A percentile compares a stretch with the other conserved stretches of the same genome.
These are phyloP conservation scores for Bombus difficillimus DNA, from an alignment of 1,140 invertebrate genomes.

Conservation along the genomic window DNA sequence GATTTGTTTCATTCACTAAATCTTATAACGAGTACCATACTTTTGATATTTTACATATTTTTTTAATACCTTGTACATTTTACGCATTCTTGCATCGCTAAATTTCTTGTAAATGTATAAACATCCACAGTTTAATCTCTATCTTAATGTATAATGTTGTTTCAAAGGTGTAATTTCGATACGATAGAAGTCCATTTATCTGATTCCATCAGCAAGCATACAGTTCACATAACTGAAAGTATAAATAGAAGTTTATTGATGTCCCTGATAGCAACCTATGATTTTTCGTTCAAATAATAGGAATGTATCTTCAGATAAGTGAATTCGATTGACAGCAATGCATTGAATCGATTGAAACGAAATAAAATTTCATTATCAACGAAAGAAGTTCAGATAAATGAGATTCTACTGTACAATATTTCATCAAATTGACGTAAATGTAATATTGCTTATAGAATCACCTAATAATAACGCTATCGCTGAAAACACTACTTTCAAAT, in stretches of 20 bases:
- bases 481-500: too few relatives aligned
- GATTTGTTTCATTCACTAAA: too few relatives aligned
- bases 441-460: too few relatives aligned
- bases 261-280: not conserved
- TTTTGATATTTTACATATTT: too few relatives aligned
- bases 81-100: too few relatives aligned
- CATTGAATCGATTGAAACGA: not conserved
- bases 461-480: too few relatives aligned
- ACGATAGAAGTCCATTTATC: not conserved
- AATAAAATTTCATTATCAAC: not conserved
- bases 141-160: not conserved
- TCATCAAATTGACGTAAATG: too few relatives aligned
- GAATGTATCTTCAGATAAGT: not conserved
- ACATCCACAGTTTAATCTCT: too few relatives aligned
- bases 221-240: not conserved
- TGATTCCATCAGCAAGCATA: not conserved
- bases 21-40: too few relatives aligned
- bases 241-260: not conserved
- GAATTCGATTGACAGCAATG: not conserved
- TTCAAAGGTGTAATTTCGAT: not conserved
- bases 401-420: too few relatives aligned
- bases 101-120: too few relatives aligned
- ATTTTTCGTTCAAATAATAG: not conserved
- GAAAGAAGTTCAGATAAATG: not conserved
- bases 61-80: too few relatives aligned